Evolutionary conservation across 1,140 invertebrate genomes (phyloP).

Genomic region (Ectropis grisescens): DNA sequence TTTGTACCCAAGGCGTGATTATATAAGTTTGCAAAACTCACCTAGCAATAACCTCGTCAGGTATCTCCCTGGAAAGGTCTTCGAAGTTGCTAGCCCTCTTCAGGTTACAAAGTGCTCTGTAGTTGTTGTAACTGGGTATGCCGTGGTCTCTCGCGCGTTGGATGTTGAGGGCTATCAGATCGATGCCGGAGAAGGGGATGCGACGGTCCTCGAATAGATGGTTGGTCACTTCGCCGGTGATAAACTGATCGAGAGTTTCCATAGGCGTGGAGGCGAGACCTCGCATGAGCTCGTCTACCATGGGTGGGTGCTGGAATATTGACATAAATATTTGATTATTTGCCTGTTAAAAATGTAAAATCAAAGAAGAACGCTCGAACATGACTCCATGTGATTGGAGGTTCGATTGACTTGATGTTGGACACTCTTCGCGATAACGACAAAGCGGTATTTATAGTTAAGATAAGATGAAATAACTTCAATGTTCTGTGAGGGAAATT

Average conservation of each 20-base stretch:
- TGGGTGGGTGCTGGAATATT: conserved; percentile 74
- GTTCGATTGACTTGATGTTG: too few relatives aligned
- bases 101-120: conserved; percentile 86
- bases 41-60: conserved; percentile 84
- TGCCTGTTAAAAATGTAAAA: too few relatives aligned
- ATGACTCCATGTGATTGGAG: too few relatives aligned
- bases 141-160: conserved; percentile 89
- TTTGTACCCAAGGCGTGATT: too few relatives aligned
- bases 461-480: too few relatives aligned
- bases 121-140: conserved; percentile 88
- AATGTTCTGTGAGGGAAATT: too few relatives aligned
- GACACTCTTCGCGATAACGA: too few relatives aligned
- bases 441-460: too few relatives aligned
- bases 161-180: conserved; percentile 87
- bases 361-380: too few relatives aligned
- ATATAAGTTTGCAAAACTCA: conserved; percentile 17
- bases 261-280: conserved; percentile 91
- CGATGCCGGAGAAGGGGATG: conserved; percentile 88
- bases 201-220: conserved; percentile 91
- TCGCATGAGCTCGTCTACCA: conserved; percentile 89
- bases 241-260: conserved; percentile 94
- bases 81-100: conserved; percentile 84
- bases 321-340: too few relatives aligned
- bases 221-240: conserved; percentile 94
- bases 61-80: conserved; percentile 86